Base-by-base conservation (phyloP, 2,113 vertebrate genomes). In the Egretta garzetta region DNA sequence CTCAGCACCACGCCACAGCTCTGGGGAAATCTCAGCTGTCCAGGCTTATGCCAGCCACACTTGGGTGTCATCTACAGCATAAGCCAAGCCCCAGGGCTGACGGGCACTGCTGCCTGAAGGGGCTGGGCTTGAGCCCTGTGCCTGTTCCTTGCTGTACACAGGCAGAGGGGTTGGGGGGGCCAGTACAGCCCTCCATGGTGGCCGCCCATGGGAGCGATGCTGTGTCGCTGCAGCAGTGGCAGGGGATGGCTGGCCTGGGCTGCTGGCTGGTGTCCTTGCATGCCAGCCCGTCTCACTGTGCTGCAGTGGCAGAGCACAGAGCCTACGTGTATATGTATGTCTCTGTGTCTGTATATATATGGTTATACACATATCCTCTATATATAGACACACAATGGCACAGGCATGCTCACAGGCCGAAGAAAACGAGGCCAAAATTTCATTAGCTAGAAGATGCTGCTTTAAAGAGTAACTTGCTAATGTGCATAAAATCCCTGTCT, bases 321-420 rank as follows among this genome's bases (percentile, higher is more conserved):
- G 6, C 58, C 28, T 32, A 37, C 8, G 1, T 28, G 21, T 30
- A 7, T 10, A 19, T 8, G 9, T 70, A 6, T 1, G 1, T 20
- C 23, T 6, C 6, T 35, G 10, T 70, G 6, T 7, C 3, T 27
- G 3, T 28, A 2, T 26, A 7, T 56, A 6, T 20, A 10, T 32
- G 11, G 18, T 22, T 43, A 4, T 41, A 55, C 10, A 30, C 23
- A 8, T 14, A n/a, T 17, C 23, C 7, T 64, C 22, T 70, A 1
- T 58, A 10, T 23, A 18, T 17, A 55, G 43, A 13, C 9, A 18
- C 3, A 20, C 13, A 30, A 8, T 33, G 37, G 26, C 11, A n/a
- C 23, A 32, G 28, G 5, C n/a, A 9, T 0, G 4, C 43, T 86
- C 19, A 43, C 4, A 27, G 39, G 28, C 35, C 21, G 22, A 60